Base-by-base conservation (phyloP, 1,140 invertebrate genomes). In the Mizuhopecten yessoensis region DNA sequence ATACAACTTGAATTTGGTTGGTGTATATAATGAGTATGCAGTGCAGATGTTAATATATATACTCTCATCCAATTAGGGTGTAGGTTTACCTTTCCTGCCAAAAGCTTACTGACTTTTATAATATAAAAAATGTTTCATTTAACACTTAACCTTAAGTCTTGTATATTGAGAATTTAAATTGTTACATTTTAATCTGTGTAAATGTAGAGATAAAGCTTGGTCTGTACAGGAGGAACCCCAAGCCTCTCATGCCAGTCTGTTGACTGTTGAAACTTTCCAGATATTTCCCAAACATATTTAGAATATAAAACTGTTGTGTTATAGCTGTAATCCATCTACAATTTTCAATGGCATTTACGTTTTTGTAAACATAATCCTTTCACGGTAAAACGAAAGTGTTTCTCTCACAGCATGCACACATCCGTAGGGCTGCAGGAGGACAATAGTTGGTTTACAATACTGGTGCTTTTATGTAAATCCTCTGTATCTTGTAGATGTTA, bases 251-350 rank as follows among this genome's bases (percentile, higher is more conserved):
- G 36, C 13, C 36, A 29, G 57, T 75, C n/a, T 75, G 57, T 75
- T 75, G n/a, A 75, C 23, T 75, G 17, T 75, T 49, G 23, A 75
- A 75, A 29, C 57, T 29, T 75, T 17, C 57, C 57, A 75, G 57
- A 75, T 75, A 75, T 75, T 75, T 75, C 57, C 57, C 23, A 29
- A 20, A 75, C 57, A 29, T 75, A 75, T 75, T 75, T 75, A 75
- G 57, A 23, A 75, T 75, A 75, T 29, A 17, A 17, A 29, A 75
- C 17, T 5, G 57, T n/a, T n/a, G 29, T 75, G 57, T 75, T 75
- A 75, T 75, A n/a, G n/a, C 57, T 75, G 29, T 29, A 75, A 75
- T 75, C 57, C 23, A 5, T n/a, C 57, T n/a, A 75, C 57, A 75
- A 75, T 75, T 75, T 75, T 75, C n/a, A 5, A 9, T 29, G 57